These are phyloP conservation scores for Vombatus ursinus DNA, from an alignment of 2,113 vertebrate genomes.

Conservation along the genomic window DNA sequence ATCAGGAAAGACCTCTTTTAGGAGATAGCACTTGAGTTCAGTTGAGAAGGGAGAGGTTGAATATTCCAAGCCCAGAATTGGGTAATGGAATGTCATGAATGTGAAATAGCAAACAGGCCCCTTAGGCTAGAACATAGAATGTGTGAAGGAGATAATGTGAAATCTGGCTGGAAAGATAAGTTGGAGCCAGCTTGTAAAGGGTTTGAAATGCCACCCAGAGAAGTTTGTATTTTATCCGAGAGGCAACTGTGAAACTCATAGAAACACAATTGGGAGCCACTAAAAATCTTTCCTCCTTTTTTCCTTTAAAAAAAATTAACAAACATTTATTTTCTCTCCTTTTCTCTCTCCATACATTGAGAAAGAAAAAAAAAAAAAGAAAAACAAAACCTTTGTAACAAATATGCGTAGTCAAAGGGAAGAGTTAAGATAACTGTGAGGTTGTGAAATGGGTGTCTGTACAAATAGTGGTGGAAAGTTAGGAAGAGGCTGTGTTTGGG, in stretches of 20 bases:
- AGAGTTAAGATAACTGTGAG: background rate
- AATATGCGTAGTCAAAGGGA: background rate
- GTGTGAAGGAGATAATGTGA: background rate
- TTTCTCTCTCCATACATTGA: background rate
- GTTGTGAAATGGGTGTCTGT: background rate
- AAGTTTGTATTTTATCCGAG: background rate
- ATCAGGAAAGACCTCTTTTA: background rate
- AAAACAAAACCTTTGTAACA: too few species aligned
- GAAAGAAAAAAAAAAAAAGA: too few species aligned
- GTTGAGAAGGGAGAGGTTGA: background rate
- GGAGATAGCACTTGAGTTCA: background rate
- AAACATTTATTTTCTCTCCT: background rate
- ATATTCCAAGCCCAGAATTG: background rate
- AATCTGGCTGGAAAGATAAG: background rate
- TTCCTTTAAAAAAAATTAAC: background rate
- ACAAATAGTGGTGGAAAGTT: background rate
- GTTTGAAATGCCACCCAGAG: background rate
- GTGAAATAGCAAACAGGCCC: background rate
- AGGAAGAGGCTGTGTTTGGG: background rate
- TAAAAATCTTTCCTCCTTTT: background rate
- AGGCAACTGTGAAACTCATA: background rate
- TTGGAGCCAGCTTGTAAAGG: background rate
- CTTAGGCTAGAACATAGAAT: background rate
- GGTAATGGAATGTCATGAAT: background rate
- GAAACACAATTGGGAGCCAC: background rate